Evolutionary conservation across 2,797 vertebrate species (phyloP).

Genomic region (Mormyrops boulengeri): DNA sequence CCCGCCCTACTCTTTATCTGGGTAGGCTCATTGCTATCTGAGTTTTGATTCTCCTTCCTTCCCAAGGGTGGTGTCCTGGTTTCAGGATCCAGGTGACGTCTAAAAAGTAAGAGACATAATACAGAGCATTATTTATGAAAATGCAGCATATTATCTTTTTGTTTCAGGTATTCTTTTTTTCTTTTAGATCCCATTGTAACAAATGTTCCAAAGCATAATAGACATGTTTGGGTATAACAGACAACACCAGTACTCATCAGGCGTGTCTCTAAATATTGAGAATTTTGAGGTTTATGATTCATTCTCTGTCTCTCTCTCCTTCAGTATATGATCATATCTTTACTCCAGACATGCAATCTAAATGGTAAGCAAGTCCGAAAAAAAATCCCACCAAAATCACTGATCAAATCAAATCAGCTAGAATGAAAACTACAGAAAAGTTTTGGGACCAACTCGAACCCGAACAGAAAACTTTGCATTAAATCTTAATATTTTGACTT

Average conservation of each 20-base stretch:
- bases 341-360: neutral
- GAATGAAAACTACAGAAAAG: neutral
- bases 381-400: neutral
- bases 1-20: neutral
- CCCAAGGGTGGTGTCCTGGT: conserved; percentile 3
- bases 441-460: neutral
- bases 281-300: neutral
- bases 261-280: neutral
- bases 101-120: neutral
- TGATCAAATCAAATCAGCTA: neutral
- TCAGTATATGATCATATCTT: neutral
- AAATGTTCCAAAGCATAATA: neutral
- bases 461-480: neutral
- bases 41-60: neutral
- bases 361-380: neutral
- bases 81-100: neutral
- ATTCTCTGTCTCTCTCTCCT: neutral
- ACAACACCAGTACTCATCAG: neutral
- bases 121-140: conserved; percentile 1
- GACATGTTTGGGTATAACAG: neutral
- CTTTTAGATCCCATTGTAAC: neutral
- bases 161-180: neutral
- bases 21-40: neutral
- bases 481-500: neutral
- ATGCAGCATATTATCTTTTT: neutral